phyloP scores from a whole-genome alignment of 1,140 invertebrate species.

The Halictus rubicundus region DNA sequence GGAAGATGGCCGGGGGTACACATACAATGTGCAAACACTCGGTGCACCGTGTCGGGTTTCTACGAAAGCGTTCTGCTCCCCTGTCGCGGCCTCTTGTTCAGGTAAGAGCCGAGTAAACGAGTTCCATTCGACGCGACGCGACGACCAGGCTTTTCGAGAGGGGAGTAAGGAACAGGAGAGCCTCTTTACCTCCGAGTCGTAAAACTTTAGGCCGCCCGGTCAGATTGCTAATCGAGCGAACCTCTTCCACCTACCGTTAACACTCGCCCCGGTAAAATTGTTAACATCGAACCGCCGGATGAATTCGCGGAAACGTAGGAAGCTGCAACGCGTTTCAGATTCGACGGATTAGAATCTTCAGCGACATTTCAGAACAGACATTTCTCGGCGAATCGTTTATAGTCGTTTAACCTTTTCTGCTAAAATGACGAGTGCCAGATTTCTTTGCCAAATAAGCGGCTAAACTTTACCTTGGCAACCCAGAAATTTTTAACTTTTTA shows the following conservation, averaged over 20 bases:
- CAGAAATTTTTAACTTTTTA: too few relatives aligned
- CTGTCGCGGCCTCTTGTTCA: constrained; percentile 23
- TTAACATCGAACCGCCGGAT: background rate
- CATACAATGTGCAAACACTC: constrained; percentile 47
- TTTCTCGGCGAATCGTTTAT: too few relatives aligned
- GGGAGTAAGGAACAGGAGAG: constrained; percentile 33
- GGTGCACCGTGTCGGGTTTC: constrained; percentile 30
- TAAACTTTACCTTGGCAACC: too few relatives aligned
- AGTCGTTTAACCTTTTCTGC: too few relatives aligned
- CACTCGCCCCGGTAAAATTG: constrained; percentile 21
- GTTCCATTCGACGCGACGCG: constrained; percentile 28
- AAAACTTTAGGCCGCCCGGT: constrained; percentile 21
- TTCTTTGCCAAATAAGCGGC: too few relatives aligned
- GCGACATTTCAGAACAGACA: too few relatives aligned
- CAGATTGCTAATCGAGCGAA: constrained; percentile 21
- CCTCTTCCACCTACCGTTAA: constrained; percentile 4
- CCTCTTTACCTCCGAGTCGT: constrained; percentile 24
- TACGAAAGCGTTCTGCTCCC: constrained; percentile 23
- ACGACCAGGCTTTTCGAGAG: constrained; percentile 32
- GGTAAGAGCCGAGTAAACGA: constrained; percentile 43
- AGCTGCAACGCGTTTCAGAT: background rate
- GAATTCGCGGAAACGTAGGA: background rate
- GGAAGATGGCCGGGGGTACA: background rate
- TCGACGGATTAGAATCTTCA: too few relatives aligned
- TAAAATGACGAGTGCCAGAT: too few relatives aligned